phyloP scores from a whole-genome alignment of 2,888 invertebrate species.

The Drosophila kanekoi region DNA sequence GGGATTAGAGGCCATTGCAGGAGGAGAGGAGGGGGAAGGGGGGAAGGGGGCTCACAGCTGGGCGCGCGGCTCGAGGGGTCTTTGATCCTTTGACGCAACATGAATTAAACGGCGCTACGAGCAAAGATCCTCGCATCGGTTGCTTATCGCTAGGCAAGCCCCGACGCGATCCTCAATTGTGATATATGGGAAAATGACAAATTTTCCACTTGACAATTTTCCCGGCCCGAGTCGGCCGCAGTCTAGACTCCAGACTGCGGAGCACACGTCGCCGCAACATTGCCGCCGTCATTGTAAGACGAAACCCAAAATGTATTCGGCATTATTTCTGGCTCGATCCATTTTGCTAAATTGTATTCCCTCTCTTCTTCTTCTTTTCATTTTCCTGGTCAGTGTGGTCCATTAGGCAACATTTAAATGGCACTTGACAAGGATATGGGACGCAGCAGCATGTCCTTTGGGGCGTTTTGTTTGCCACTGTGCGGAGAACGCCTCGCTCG shows the following conservation, averaged over 20 bases:
- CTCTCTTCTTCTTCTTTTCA: neutral
- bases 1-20: too few species aligned
- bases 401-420: constrained; percentile 69
- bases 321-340: constrained; percentile 45
- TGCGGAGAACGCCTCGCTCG: constrained; percentile 10
- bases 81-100: constrained; percentile 83
- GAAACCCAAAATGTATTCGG: constrained; percentile 65
- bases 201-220: constrained; percentile 75
- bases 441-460: constrained; percentile 7
- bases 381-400: constrained; percentile 77
- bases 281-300: constrained; percentile 69
- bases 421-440: constrained; percentile 51
- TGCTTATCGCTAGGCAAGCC: constrained; percentile 62
- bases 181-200: constrained; percentile 78
- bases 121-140: constrained; percentile 46
- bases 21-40: constrained; percentile 13
- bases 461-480: constrained; percentile 72
- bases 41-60: constrained; percentile 34
- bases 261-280: constrained; percentile 68
- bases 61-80: constrained; percentile 68
- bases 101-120: constrained; percentile 73
- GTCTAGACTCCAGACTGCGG: constrained; percentile 29
- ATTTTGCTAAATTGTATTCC: constrained; percentile 13
- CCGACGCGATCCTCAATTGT: constrained; percentile 26
- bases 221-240: neutral